Conservation (phyloP, 2,797 vertebrate genomes). For the Simalia tracyae region DNA sequence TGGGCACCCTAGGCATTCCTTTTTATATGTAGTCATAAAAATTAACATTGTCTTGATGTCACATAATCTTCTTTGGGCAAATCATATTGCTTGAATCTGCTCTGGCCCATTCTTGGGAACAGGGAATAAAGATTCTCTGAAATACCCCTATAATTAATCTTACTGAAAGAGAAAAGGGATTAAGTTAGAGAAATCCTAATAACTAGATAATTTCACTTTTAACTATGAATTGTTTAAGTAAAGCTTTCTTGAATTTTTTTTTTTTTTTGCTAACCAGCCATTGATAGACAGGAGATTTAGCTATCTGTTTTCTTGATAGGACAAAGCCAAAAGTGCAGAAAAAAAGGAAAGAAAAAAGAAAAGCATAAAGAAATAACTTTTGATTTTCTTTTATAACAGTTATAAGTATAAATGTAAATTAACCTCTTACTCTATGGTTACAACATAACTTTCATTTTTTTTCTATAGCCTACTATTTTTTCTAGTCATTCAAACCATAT, state of each 20-base stretch:
- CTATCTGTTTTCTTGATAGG: background rate
- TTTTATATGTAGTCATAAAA: background rate
- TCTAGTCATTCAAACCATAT: too few species aligned
- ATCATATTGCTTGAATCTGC: background rate
- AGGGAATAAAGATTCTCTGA: background rate
- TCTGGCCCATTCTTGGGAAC: background rate
- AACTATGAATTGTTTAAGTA: background rate
- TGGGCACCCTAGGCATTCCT: background rate
- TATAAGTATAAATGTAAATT: too few species aligned
- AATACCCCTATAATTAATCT: background rate
- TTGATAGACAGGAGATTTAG: background rate
- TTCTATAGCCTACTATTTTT: too few species aligned
- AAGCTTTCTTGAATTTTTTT: background rate
- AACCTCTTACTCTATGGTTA: too few species aligned
- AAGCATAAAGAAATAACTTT: too few species aligned
- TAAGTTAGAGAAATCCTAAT: background rate
- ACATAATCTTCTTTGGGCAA: background rate
- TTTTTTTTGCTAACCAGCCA: background rate
- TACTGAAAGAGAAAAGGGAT: background rate
- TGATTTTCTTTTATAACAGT: too few species aligned
- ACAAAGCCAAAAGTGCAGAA: too few species aligned
- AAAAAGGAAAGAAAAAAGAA: too few species aligned
- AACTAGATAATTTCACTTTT: background rate
- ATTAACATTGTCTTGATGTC: background rate
- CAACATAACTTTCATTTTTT: too few species aligned